Percentiles rank a stretch among this genome's conserved stretches.
These are phyloP conservation scores for Haliclona indistincta DNA, from an alignment of 37 sponge, comb jelly and placozoan species.

Conservation along the genomic window DNA sequence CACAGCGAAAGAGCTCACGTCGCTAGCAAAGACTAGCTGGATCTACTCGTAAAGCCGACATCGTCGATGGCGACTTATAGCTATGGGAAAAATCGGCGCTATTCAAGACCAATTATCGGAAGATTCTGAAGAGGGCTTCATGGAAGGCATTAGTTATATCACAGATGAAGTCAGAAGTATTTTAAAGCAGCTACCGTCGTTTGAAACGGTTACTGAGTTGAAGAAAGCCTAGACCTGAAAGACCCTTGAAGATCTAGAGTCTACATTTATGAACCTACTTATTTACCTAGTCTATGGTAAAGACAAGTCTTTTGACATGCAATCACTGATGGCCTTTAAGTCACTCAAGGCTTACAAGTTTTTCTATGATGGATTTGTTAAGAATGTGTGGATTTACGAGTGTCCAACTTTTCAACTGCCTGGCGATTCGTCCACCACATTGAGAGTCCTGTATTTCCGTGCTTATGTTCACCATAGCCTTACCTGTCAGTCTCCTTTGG, in stretches of 20 bases:
- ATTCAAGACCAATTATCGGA: constrained; percentile 16
- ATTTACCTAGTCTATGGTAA: constrained; percentile 25
- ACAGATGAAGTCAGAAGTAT: constrained; percentile 29
- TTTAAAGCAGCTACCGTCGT: constrained; percentile 12
- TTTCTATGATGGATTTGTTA: constrained; percentile 20
- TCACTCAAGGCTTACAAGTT: constrained; percentile 38
- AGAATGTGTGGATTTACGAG: constrained; percentile 27
- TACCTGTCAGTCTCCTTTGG: constrained; percentile 13
- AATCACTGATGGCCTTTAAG: constrained; percentile 36
- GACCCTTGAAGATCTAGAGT: constrained; percentile 9
- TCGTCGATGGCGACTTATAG: constrained; percentile 5
- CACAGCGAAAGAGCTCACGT: neutral
- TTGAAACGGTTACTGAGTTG: constrained; percentile 9
- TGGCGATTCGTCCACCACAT: neutral
- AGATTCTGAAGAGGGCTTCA: neutral
- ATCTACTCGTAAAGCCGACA: constrained; percentile 25
- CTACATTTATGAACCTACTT: constrained; percentile 21
- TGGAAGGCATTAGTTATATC: constrained; percentile 13
- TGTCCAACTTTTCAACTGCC: neutral
- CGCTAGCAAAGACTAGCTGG: constrained; percentile 21
- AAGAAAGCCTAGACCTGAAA: neutral
- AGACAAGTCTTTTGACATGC: constrained; percentile 32
- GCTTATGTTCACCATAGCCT: constrained; percentile 13
- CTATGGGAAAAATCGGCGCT: constrained; percentile 23
- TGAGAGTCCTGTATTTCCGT: constrained; percentile 7